Evolutionary conservation across 2,888 invertebrate species (phyloP), one percentile per base, ranked within the genome.

Genomic region (Lasioglossum calceatum): DNA sequence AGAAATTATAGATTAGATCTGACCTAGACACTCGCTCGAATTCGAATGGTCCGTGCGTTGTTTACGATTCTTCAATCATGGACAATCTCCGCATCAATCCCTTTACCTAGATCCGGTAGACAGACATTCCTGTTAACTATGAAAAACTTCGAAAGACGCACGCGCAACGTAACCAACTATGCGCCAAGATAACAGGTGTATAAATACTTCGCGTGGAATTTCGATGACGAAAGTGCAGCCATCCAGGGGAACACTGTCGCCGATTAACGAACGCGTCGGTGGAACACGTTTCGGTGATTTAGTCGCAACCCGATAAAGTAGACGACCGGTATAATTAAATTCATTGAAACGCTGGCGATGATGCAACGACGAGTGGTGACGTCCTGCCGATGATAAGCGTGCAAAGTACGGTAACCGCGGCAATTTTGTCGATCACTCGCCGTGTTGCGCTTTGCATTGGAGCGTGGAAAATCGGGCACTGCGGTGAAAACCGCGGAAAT

Each of bases 221-320:
- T 27, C 27, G 27, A 61, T 61, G 61, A 61, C 61, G 61, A 61
- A 61, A 61, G 27, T 32, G 61, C 61, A 27, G 5, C 12, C 61
- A 27, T 12, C 61, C 27, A 5, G 16, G 16, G 27, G 27, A 5
- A 16, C 5, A 16, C 16, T 2, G 12, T 61, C 14, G 27, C 14
- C 16, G 61, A 61, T 61, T 14, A 27, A 27, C 61, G 2, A 61
- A 61, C 61, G 61, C 61, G 14, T 4, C 61, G 14, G 27, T 61
- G 61, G 61, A 61, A 61, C 61, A 61, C 61, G 61, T 61, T 61
- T 27, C 61, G 61, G 61, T 27, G 61, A 61, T 61, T 27, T 27
- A 27, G 27, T 32, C 12, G 27, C 5, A 16, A 16, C 61, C 16
- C 61, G 61, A 61, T 27, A 61, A 27, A 27, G 61, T 61, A 61